A percentile compares a stretch with the other conserved stretches of the same genome.
Conservation (phyloP, 2,888 invertebrate genomes). For the Epinotia nisella region DNA sequence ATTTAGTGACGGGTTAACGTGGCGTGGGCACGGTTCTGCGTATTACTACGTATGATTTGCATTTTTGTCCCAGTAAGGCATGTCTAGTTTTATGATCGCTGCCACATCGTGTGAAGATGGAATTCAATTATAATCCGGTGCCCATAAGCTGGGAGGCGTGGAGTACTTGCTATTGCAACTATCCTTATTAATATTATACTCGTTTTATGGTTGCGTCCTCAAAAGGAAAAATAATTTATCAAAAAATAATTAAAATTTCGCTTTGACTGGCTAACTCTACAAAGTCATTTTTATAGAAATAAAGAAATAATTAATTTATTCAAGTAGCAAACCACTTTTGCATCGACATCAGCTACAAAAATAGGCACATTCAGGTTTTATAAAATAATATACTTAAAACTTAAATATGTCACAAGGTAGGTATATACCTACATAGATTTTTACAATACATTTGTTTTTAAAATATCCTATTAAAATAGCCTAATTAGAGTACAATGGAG, state of each 20-base stretch:
- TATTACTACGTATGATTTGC: constrained; percentile 60
- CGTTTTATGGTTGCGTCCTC: not conserved
- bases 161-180: constrained; percentile 46
- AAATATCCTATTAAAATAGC: too few relatives aligned
- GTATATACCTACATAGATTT: too few relatives aligned
- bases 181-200: constrained; percentile 19
- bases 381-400: too few relatives aligned
- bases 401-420: too few relatives aligned
- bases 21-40: constrained; percentile 56
- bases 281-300: too few relatives aligned
- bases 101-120: constrained; percentile 53
- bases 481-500: too few relatives aligned
- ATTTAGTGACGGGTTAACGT: constrained; percentile 60
- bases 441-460: too few relatives aligned
- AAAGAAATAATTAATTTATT: too few relatives aligned
- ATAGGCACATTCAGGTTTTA: too few relatives aligned
- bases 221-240: not conserved
- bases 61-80: constrained; percentile 64
- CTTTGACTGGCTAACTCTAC: not conserved
- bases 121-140: constrained; percentile 58
- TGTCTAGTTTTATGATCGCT: constrained; percentile 58
- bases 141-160: constrained; percentile 42
- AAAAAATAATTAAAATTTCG: not conserved
- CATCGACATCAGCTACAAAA: too few relatives aligned
- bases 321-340: too few relatives aligned